Evolutionary conservation across 2,113 vertebrate genomes (phyloP).

Genomic region (Dendropsophus ebraccatus): DNA sequence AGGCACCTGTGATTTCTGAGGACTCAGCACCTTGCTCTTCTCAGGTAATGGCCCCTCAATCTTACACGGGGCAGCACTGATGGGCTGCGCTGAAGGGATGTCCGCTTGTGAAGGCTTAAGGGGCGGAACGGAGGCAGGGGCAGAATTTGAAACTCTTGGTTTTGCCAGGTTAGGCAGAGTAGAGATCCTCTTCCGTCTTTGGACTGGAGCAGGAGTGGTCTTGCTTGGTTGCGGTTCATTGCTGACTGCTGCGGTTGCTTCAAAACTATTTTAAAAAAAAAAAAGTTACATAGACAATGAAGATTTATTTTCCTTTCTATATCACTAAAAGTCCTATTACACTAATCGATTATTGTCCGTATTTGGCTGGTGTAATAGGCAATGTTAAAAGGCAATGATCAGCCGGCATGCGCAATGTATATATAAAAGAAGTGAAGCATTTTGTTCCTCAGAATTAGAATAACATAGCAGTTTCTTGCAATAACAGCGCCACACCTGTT

Average conservation of each 20-base stretch:
- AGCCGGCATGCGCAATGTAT: too few relatives aligned
- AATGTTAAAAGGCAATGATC: too few relatives aligned
- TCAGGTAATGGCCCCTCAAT: constrained; percentile 50
- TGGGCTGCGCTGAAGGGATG: constrained; percentile 54
- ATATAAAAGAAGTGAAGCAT: too few relatives aligned
- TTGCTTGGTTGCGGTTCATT: constrained; percentile 64
- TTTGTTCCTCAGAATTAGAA: too few relatives aligned
- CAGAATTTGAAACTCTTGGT: constrained; percentile 72
- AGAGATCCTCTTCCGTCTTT: constrained; percentile 86
- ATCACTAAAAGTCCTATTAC: background rate
- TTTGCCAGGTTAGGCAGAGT: constrained; percentile 79
- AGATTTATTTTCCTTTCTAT: background rate
- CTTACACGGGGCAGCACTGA: constrained; percentile 55
- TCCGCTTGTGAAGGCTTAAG: constrained; percentile 68
- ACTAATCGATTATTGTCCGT: background rate
- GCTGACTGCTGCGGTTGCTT: constrained; percentile 61
- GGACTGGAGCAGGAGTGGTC: constrained; percentile 69
- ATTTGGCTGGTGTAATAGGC: background rate
- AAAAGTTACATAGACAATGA: background rate
- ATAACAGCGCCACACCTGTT: too few relatives aligned
- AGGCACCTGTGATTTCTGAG: constrained; percentile 56
- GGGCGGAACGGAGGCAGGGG: constrained; percentile 61
- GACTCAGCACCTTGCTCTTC: constrained; percentile 59
- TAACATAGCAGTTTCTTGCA: too few relatives aligned
- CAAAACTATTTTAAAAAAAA: constrained; percentile 69